Percentiles rank a stretch among this genome's conserved stretches.
phyloP scores from a whole-genome alignment of 1,140 invertebrate species.

The Pseudomyrmex cubaensis region DNA sequence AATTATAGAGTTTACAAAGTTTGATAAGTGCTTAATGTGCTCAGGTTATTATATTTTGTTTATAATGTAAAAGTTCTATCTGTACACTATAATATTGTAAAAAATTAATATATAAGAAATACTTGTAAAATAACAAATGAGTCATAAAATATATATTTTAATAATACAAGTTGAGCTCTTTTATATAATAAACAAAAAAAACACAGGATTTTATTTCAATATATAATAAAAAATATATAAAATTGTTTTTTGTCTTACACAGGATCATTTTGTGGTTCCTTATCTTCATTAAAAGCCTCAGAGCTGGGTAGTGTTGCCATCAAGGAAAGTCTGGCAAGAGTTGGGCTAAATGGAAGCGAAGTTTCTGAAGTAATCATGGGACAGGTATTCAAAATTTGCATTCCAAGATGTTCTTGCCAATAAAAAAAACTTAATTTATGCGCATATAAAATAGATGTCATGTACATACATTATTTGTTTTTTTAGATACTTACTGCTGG shows the following conservation, averaged over 20 bases:
- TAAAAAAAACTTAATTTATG: not conserved
- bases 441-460: not conserved
- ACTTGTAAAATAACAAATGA: not conserved
- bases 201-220: not conserved
- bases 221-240: not conserved
- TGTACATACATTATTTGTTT: not conserved
- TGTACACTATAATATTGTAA: too few species aligned
- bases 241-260: constrained; percentile 75
- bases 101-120: too few species aligned
- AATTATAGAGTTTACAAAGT: not conserved
- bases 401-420: too few species aligned
- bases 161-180: not conserved
- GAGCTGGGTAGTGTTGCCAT: constrained; percentile 92
- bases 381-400: constrained; percentile 87
- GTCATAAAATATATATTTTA: not conserved
- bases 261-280: constrained; percentile 90
- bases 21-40: not conserved
- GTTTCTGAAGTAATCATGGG: constrained; percentile 95
- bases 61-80: not conserved
- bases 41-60: constrained; percentile 9
- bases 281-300: constrained; percentile 89
- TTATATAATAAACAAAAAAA: not conserved
- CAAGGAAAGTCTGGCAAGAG: constrained; percentile 89
- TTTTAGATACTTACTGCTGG: constrained; percentile 88
- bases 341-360: constrained; percentile 87